Conservation (phyloP, 1,140 invertebrate genomes). For the Triops cancriformis region DNA sequence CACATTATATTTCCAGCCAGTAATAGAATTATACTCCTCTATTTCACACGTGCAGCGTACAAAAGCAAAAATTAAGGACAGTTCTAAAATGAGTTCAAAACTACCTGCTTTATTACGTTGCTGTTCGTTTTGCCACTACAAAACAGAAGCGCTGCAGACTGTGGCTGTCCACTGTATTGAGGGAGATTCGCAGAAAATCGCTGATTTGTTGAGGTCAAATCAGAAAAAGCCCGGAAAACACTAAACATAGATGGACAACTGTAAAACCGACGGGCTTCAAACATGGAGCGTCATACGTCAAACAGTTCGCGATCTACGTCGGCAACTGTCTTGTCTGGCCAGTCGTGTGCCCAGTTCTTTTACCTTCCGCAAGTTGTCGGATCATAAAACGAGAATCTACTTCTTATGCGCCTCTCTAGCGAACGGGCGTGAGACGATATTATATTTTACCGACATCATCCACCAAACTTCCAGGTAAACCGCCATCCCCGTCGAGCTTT, state of each 20-base stretch:
- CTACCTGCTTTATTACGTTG: not conserved
- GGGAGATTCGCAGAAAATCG: not conserved
- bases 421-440: slow-evolving; percentile 76
- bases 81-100: not conserved
- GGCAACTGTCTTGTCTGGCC: slow-evolving; percentile 63
- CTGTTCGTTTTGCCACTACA: not conserved
- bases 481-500: slow-evolving; percentile 17
- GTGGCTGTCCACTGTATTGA: not conserved
- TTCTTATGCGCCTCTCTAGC: slow-evolving; percentile 69
- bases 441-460: slow-evolving; percentile 71
- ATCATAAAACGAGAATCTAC: slow-evolving; percentile 69
- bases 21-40: no score
- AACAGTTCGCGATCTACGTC: slow-evolving; percentile 69
- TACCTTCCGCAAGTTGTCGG: slow-evolving; percentile 63
- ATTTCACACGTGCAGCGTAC: no score
- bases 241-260: not conserved
- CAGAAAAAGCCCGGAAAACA: not conserved
- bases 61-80: no score
- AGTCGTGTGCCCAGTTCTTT: slow-evolving; percentile 64
- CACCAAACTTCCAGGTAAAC: slow-evolving; percentile 39
- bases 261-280: slow-evolving; percentile 25
- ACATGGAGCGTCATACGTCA: slow-evolving; percentile 71
- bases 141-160: not conserved
- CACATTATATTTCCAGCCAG: no score
- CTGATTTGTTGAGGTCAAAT: not conserved